Evolutionary conservation across 1,140 invertebrate species (phyloP), one percentile per base, ranked within the genome.

Genomic region (Lordiphosa collinella): DNA sequence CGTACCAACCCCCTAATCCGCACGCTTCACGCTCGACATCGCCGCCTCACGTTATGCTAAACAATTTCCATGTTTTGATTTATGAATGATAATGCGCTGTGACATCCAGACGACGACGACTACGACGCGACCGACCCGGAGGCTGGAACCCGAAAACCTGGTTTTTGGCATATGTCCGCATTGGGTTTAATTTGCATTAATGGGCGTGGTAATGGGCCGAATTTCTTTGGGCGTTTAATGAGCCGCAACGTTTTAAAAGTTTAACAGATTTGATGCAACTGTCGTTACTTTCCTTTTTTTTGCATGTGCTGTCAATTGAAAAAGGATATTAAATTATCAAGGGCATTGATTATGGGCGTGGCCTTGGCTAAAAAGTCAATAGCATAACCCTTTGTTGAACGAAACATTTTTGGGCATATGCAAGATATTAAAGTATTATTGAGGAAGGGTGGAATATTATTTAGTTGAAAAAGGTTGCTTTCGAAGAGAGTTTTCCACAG

Each of bases 131-230:
- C n/a, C n/a, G n/a, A n/a, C n/a, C n/a, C n/a, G 50, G 36, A 64
- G 51, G 16, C 34, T 16, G 5, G 47, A 22, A 62, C 34, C 29
- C 35, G 3, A 25, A 44, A 31, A 35, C 22, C 51, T 40, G 36
- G 57, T 57, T 71, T 65, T 71, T 51, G 66, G 80, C 85, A 87
- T 87, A 87, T 87, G 82, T 73, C 71, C 58, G 78, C 71, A 82
- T 86, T 74, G 73, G 72, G 60, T 69, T 87, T 87, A 87, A 87
- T 87, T 87, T 87, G 78, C 85, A 87, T 87, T 87, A 87, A 87
- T 87, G 79, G 76, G 75, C 75, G 76, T 80, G 76, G 75, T 79
- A 82, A 79, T 76, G 66, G 57, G 31, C 52, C 37, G 10, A 37
- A 13, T 31, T 32, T 76, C 4, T 53, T 32, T 44, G 47, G 54